Percentiles rank a stretch among this genome's conserved stretches.
phyloP scores from a whole-genome alignment of 2,113 vertebrate species.

The Campylomormyrus tamandua region DNA sequence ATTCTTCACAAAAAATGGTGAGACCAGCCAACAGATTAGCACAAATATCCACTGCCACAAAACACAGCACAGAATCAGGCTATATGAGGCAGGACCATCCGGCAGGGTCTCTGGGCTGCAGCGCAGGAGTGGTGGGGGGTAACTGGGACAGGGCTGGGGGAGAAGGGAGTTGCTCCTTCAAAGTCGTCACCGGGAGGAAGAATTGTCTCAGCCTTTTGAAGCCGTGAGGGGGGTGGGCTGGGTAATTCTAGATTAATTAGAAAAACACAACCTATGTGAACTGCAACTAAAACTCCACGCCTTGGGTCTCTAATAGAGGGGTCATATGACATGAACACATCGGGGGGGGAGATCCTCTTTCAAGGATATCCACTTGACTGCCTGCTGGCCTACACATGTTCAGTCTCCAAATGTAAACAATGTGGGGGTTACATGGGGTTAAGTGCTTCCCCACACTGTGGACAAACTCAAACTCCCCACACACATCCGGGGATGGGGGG shows the following conservation, averaged over 20 bases:
- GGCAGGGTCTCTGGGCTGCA: too few relatives aligned
- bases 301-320: neutral
- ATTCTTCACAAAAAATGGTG: neutral
- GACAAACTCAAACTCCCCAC: conserved; percentile 56
- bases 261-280: neutral
- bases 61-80: neutral
- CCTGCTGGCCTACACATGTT: neutral
- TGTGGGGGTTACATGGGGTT: neutral
- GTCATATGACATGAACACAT: neutral
- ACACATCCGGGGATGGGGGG: conserved; percentile 36
- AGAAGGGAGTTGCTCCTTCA: neutral
- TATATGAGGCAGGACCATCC: neutral
- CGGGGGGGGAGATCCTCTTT: neutral
- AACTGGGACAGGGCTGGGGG: neutral
- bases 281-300: neutral
- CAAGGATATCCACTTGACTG: neutral
- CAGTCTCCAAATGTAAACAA: neutral
- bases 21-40: neutral
- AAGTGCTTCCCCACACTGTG: neutral
- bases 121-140: neutral
- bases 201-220: neutral
- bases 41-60: neutral
- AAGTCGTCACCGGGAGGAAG: neutral
- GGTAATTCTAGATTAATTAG: neutral
- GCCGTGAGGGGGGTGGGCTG: neutral